Base-by-base conservation (phyloP, 53 echinoderm and acorn worm genomes). In the Mesocentrotus franciscanus region DNA sequence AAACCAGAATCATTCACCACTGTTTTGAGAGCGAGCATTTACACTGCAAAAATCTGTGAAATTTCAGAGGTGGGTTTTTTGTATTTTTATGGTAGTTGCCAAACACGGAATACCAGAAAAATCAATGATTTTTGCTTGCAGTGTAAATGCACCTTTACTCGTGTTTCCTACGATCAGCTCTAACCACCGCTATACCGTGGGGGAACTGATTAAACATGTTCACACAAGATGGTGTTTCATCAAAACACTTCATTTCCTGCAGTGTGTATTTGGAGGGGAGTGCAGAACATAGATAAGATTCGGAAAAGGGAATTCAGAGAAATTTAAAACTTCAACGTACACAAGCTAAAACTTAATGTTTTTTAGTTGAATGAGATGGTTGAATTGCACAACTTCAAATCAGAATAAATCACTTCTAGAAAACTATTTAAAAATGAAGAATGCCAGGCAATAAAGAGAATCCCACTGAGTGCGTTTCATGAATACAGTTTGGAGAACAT, bases 181-280 rank as follows among this genome's bases (percentile, higher is more conserved):
- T 84, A 84, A 20, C 49, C 84, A 84, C 5, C 0, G 84, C 84
- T 42, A 84, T 49, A 84, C 84, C 22, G 55, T 49, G 1, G 84
- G 49, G 84, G 49, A 84, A 84, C 36, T 84, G 84, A 84, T 84
- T 84, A 24, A 84, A 49, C 84, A 84, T 49, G 84, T 84, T 42
- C 42, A 81, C 81, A 81, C 1, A 8, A 81, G 2, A 39, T 81
- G 81, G 2, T 8, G 36, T 30, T 76, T 33, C 3, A 33, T 76
- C 75, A 75, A 12, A 68, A 18, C 30, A 74, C 16, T 74, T 30
- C 27, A 30, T 74, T 2, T 61, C 62, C 49, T 49, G 49, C 49
- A 49, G 49, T 49, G 49, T 49, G 3, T 49, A 49, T 49, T 17
- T 66, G 20, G 17, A 64, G 64, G 17, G 5, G 22, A 20, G 18